These are phyloP conservation scores for Oophaga pumilio DNA, from an alignment of 2,113 vertebrate genomes.

Conservation along the genomic window DNA sequence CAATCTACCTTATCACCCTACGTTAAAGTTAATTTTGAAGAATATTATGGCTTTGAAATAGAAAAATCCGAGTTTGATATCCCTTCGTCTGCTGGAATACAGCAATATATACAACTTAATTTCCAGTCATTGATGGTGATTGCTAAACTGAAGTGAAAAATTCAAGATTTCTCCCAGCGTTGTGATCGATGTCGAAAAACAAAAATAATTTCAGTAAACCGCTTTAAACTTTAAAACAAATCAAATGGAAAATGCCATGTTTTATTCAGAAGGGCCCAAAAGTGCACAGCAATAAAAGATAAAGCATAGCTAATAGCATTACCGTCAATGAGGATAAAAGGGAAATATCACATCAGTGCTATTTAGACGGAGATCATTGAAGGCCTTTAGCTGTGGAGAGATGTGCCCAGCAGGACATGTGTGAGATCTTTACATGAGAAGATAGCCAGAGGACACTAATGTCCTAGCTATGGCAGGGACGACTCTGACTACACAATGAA, in stretches of 20 bases:
- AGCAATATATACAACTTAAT: conserved; percentile 15
- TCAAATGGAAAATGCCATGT: conserved; percentile 55
- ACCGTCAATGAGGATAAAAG: conserved; percentile 18
- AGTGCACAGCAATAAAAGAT: conserved; percentile 47
- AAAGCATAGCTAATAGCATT: conserved; percentile 41
- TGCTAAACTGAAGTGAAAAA: conserved; percentile 28
- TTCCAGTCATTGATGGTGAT: conserved; percentile 36
- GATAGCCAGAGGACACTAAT: conserved; percentile 14
- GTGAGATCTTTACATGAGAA: not conserved
- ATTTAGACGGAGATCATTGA: conserved; percentile 30
- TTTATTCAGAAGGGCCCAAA: conserved; percentile 52
- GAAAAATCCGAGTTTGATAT: not conserved
- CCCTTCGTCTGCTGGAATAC: not conserved
- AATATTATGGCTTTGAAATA: not conserved
- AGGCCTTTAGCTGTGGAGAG: conserved; percentile 13
- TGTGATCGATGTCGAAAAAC: conserved; percentile 47
- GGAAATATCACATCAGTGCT: conserved; percentile 24
- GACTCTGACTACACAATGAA: not conserved
- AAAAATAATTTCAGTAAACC: conserved; percentile 38
- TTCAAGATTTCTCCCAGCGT: conserved; percentile 10
- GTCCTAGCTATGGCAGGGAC: not conserved
- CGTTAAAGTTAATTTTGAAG: not conserved
- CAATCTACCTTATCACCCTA: conserved; percentile 7
- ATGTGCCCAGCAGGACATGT: not conserved
- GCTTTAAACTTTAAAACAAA: conserved; percentile 47